Evolutionary conservation across 2,888 invertebrate species (phyloP).

Genomic region (Eledone cirrhosa): DNA sequence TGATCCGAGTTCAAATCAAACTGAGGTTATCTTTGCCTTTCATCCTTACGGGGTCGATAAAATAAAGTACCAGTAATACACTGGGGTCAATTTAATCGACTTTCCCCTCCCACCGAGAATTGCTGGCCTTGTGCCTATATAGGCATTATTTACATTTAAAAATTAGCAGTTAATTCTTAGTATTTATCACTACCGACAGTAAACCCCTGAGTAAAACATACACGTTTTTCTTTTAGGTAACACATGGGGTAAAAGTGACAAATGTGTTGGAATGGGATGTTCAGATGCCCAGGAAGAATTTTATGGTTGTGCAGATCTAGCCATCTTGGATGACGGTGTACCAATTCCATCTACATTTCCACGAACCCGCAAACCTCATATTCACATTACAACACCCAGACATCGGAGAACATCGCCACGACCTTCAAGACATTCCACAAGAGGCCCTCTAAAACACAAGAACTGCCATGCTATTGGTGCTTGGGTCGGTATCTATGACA

Average conservation of each 20-base stretch:
- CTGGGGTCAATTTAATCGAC: too few relatives aligned
- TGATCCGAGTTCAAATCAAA: too few relatives aligned
- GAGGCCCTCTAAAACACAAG: neutral
- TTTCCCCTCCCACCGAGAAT: too few relatives aligned
- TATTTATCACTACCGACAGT: too few relatives aligned
- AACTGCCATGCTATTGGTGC: slow-evolving; percentile 35
- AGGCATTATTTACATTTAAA: too few relatives aligned
- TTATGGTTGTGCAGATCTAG: slow-evolving; percentile 43
- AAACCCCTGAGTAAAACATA: too few relatives aligned
- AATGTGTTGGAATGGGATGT: slow-evolving; percentile 34
- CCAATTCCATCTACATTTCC: neutral
- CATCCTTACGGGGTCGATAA: too few relatives aligned
- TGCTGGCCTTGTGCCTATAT: too few relatives aligned
- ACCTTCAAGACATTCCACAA: neutral
- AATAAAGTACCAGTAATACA: too few relatives aligned
- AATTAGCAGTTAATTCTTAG: too few relatives aligned
- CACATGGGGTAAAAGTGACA: slow-evolving; percentile 37
- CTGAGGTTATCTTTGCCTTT: too few relatives aligned
- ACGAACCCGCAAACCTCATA: neutral
- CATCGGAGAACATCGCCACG: too few relatives aligned
- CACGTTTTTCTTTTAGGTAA: slow-evolving; percentile 34
- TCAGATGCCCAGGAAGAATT: slow-evolving; percentile 42
- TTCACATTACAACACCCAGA: neutral
- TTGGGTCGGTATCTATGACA: slow-evolving; percentile 36
- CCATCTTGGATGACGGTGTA: slow-evolving; percentile 26